Percentiles rank a stretch among this genome's conserved stretches.
Evolutionary conservation across 2,888 invertebrate genomes (phyloP).

Genomic region (Dolichomitus sp.): DNA sequence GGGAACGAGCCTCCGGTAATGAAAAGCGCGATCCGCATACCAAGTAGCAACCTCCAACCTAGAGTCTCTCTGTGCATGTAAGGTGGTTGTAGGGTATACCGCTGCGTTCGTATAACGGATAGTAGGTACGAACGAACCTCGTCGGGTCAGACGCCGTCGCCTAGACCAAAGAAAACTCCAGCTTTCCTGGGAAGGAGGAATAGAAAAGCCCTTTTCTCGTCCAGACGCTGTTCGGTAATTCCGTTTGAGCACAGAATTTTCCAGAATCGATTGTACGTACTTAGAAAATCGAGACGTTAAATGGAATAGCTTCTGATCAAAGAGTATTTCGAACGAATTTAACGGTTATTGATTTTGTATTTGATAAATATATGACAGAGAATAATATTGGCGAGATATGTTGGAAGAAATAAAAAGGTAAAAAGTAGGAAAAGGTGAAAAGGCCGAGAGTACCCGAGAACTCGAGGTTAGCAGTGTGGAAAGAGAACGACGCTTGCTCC

Average conservation of each 20-base stretch:
- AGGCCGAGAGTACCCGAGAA: slow-evolving; percentile 9
- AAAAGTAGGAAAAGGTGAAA: neutral
- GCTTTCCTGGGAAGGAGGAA: slow-evolving; percentile 45
- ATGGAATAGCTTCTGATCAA: neutral
- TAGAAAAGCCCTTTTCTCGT: slow-evolving; percentile 51
- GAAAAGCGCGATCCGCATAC: slow-evolving; percentile 89
- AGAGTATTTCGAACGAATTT: neutral
- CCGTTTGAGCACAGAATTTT: slow-evolving; percentile 3
- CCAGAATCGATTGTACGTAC: neutral
- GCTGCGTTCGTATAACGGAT: slow-evolving; percentile 70
- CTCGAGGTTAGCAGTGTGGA: slow-evolving; percentile 20
- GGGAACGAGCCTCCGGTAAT: slow-evolving; percentile 87
- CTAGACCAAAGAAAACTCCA: slow-evolving; percentile 51
- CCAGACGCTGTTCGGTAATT: slow-evolving; percentile 30
- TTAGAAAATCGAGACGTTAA: slow-evolving; percentile 3
- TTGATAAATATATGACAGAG: no score
- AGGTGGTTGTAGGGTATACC: slow-evolving; percentile 49
- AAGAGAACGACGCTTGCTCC: neutral
- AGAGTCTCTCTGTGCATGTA: slow-evolving; percentile 63
- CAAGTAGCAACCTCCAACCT: slow-evolving; percentile 86
- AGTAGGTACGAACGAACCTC: slow-evolving; percentile 77
- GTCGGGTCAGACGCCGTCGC: slow-evolving; percentile 71
- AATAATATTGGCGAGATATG: no score
- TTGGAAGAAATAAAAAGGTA: neutral
- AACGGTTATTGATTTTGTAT: no score